Evolutionary conservation across 64 coral and sea anemone genomes (phyloP).

Genomic region (Montipora capricornis): DNA sequence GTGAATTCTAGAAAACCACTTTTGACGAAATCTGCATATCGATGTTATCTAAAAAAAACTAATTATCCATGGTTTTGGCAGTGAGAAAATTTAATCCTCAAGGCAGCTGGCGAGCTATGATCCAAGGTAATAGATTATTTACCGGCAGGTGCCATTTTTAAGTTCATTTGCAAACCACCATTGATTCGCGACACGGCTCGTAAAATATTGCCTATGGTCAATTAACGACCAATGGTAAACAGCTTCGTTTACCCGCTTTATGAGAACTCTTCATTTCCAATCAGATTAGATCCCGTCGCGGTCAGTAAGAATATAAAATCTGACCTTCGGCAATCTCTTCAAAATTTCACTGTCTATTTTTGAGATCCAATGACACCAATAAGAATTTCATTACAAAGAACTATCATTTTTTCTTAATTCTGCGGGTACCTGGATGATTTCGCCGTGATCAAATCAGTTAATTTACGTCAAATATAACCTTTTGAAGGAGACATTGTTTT

Average conservation of each 20-base stretch:
- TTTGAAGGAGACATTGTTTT: constrained; percentile 2
- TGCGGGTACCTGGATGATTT: constrained; percentile 9
- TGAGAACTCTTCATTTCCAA: background rate
- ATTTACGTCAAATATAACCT: background rate
- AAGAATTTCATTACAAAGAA: background rate
- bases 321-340: background rate
- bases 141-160: background rate
- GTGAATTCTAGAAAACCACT: background rate
- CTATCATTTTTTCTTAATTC: background rate
- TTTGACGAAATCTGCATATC: background rate
- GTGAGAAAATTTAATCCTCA: background rate
- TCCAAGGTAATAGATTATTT: constrained; percentile 11
- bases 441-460: background rate
- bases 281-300: constrained; percentile 8
- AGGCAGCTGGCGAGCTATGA: constrained; percentile 1
- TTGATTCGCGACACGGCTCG: background rate
- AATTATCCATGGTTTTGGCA: constrained; percentile 3
- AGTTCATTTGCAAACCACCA: constrained; percentile 3
- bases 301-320: background rate
- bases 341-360: background rate
- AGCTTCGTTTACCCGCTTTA: background rate
- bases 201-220: constrained; percentile 1
- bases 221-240: background rate
- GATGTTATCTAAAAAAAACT: constrained; percentile 17
- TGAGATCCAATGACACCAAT: too few relatives aligned